Base-by-base conservation (phyloP, 2,888 invertebrate genomes). In the Aspidiotus rigidus region DNA sequence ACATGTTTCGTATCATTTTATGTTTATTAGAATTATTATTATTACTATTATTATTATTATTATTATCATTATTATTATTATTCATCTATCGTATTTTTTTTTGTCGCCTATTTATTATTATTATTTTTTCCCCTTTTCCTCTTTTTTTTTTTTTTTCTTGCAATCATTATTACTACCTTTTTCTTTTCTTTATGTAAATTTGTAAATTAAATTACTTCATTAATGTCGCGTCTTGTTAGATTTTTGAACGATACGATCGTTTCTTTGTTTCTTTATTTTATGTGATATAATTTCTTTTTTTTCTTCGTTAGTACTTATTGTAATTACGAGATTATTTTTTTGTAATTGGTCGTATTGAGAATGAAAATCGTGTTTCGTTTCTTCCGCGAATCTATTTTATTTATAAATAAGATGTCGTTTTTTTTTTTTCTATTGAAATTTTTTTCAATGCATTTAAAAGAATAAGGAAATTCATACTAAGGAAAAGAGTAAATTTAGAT, bases 241-340 rank as follows among this genome's bases (percentile, higher is more conserved):
- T 60, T 39, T 28, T 28, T 67, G 60, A 60, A 59, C 57, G 59
- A 67, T 67, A 59, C 67, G 59, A 67, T 67, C 67, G 67, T 67
- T 67, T 39, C 39, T 59, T 49, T 44, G 67, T 67, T 67, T 67
- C 67, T 67, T 67, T 67, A 67, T 67, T 67, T 59, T 67, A 60
- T 67, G 67, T 67, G 67, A 67, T 67, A 67, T 59, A 66, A 66
- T 44, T 57, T 66, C 56, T 66, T 64, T 55, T 55, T 56, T 55
- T 64, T 55, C 15, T 64, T 64, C 28, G 67, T 67, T 67, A 67
- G 67, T 66, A 67, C 60, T 39, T 66, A 66, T 66, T 41, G 41
- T 66, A 15, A 53, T 59, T 59, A 28, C 28, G 59, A 28, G 28
- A 59, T 59, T 16, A 59, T 55, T 55, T 53, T 55, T 16, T 28